Conservation (phyloP, 2,797 vertebrate species). For the Mastacembelus armatus region DNA sequence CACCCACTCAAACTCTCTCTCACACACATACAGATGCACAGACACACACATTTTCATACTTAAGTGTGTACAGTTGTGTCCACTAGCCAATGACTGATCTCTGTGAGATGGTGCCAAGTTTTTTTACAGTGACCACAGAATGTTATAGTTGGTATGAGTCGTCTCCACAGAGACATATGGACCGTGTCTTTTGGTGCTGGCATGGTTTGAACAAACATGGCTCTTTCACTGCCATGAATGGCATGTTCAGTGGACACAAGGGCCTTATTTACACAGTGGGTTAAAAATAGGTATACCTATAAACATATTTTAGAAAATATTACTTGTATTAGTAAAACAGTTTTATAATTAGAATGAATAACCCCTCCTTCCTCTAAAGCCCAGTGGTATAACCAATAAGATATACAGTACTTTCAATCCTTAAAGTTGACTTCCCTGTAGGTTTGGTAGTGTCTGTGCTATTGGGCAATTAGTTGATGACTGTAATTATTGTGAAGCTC, state of each 20-base stretch:
- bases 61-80: conserved; percentile 62
- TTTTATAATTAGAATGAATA: background rate
- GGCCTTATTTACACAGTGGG: conserved; percentile 12
- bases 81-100: conserved; percentile 62
- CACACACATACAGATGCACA: background rate
- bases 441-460: background rate
- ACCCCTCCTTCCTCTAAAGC: background rate
- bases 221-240: conserved; percentile 36
- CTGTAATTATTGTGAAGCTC: background rate
- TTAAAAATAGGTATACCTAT: conserved; percentile 27
- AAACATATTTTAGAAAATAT: too few species aligned
- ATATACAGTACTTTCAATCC: background rate
- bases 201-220: conserved; percentile 43
- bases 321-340: background rate
- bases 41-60: conserved; percentile 25
- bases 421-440: too few species aligned
- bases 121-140: conserved; percentile 67
- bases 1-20: conserved; percentile 25
- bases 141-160: conserved; percentile 64
- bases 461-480: background rate
- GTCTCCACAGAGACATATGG: conserved; percentile 70
- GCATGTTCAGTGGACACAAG: conserved; percentile 18
- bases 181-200: conserved; percentile 51
- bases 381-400: background rate
- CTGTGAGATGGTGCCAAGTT: conserved; percentile 71